Evolutionary conservation across 2,113 vertebrate species (phyloP).

Genomic region (Phrynosoma blainvillii): DNA sequence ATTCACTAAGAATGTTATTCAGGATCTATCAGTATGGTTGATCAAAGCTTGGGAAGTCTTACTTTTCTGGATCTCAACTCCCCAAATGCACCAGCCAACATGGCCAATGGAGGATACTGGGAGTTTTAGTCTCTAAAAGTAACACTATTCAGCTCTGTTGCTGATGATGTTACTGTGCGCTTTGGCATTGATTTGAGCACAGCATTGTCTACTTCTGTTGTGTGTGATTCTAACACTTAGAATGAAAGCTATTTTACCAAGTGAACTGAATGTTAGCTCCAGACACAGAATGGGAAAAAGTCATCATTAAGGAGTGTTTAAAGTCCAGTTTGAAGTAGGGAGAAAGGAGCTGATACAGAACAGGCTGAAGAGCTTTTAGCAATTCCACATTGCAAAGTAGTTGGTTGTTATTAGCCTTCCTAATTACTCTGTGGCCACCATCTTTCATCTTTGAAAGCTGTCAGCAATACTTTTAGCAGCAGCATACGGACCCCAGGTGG

Average conservation of each 20-base stretch:
- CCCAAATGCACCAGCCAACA: too few relatives aligned
- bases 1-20: not conserved
- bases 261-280: not conserved
- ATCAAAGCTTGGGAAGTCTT: too few relatives aligned
- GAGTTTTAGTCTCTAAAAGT: too few relatives aligned
- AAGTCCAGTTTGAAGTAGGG: not conserved
- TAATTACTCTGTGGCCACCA: not conserved
- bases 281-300: not conserved
- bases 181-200: not conserved
- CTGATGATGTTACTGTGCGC: not conserved
- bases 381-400: not conserved
- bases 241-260: not conserved
- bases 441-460: not conserved
- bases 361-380: not conserved
- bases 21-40: not conserved
- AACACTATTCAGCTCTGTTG: too few relatives aligned
- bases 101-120: too few relatives aligned
- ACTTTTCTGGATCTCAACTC: too few relatives aligned
- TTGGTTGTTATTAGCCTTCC: not conserved
- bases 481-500: not conserved
- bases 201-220: not conserved
- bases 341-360: not conserved
- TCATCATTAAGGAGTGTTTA: not conserved
- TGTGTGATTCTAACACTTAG: not conserved
- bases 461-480: not conserved